A percentile compares a stretch with the other conserved stretches of the same genome.
Evolutionary conservation across 2,888 invertebrate genomes (phyloP).

Genomic region (Sceliomorpha sp.): DNA sequence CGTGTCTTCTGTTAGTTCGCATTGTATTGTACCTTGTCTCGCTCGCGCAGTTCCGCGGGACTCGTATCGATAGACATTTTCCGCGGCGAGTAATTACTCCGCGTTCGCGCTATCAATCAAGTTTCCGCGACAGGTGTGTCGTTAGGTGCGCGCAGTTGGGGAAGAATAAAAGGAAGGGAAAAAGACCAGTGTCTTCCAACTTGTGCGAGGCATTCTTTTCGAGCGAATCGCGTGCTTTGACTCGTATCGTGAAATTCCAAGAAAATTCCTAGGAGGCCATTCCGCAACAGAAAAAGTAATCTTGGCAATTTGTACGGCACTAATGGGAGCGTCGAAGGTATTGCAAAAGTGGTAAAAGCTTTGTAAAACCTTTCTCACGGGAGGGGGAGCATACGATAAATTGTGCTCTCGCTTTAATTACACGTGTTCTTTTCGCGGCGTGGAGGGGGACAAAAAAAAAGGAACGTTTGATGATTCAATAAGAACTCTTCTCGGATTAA

Average conservation of each 20-base stretch:
- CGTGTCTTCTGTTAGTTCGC: slow-evolving; percentile 15
- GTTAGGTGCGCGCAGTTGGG: neutral
- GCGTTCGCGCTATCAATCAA: slow-evolving; percentile 5
- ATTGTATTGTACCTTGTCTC: neutral
- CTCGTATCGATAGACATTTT: slow-evolving; percentile 7
- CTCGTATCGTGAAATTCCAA: slow-evolving; percentile 21
- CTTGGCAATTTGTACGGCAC: slow-evolving; percentile 25
- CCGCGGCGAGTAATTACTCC: slow-evolving; percentile 6
- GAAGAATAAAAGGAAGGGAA: slow-evolving; percentile 10
- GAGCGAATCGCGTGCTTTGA: slow-evolving; percentile 19
- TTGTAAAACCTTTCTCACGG: neutral
- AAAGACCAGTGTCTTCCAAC: slow-evolving; percentile 4
- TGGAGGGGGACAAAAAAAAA: no score
- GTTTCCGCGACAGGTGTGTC: slow-evolving; percentile 10
- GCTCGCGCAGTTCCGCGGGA: neutral
- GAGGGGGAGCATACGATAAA: slow-evolving; percentile 1
- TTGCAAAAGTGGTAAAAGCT: slow-evolving; percentile 6
- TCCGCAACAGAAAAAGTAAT: slow-evolving; percentile 24
- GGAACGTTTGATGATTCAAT: no score
- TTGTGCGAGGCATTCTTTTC: slow-evolving; percentile 20
- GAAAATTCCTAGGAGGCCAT: slow-evolving; percentile 9
- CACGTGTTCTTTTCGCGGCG: slow-evolving; percentile 9
- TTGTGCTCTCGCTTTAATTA: slow-evolving; percentile 11
- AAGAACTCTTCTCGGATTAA: no score
- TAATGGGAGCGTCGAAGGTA: slow-evolving; percentile 16